phyloP scores from a whole-genome alignment of 2,113 vertebrate genomes.

The Eira barbara region DNA sequence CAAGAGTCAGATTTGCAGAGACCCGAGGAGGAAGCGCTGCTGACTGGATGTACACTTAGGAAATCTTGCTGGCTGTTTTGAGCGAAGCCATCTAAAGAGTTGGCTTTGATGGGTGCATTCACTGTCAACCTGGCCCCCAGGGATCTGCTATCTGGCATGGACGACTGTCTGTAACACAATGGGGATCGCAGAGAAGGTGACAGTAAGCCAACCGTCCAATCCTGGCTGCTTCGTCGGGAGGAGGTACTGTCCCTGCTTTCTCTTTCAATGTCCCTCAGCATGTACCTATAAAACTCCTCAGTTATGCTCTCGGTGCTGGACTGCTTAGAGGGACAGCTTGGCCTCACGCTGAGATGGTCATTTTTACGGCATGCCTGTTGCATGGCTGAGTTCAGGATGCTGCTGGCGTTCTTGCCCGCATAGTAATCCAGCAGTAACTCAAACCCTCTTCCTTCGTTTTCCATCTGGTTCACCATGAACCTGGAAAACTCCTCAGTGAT shows the following conservation, averaged over 20 bases:
- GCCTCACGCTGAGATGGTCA: constrained; percentile 90
- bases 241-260: constrained; percentile 86
- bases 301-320: constrained; percentile 99
- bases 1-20: constrained; percentile 98
- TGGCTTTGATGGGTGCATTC: constrained; percentile 93
- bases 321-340: constrained; percentile 95
- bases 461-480: constrained; percentile 99
- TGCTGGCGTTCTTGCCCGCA: constrained; percentile 95
- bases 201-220: constrained; percentile 90
- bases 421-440: constrained; percentile 97
- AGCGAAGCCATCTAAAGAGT: constrained; percentile 94
- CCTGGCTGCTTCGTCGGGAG: constrained; percentile 86
- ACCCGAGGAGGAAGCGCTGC: constrained; percentile 83
- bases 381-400: constrained; percentile 92
- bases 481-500: constrained; percentile 98
- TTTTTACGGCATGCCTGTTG: constrained; percentile 92
- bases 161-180: constrained; percentile 93
- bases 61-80: constrained; percentile 87
- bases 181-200: constrained; percentile 87
- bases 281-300: constrained; percentile 97
- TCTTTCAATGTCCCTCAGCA: constrained; percentile 94
- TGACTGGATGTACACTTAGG: constrained; percentile 85
- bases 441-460: constrained; percentile 95
- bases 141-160: constrained; percentile 90
- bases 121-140: constrained; percentile 90